Evolutionary conservation across 1,140 invertebrate genomes (phyloP), one percentile per base, ranked within the genome.

Genomic region (Drosophila gunungcola): DNA sequence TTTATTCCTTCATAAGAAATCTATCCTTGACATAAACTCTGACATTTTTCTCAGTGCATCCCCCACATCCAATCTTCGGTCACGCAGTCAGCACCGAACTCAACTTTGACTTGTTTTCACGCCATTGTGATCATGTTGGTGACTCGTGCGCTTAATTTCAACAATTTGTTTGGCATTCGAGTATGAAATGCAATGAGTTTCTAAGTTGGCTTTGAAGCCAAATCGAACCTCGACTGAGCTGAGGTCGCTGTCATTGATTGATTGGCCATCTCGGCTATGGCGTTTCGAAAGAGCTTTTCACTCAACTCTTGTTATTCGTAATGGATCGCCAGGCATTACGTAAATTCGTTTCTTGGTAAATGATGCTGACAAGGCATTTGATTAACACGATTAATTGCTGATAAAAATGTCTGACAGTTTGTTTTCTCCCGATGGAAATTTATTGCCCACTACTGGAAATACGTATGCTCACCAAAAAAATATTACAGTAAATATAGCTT

Each of bases 331-430:
- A 39, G 48, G 54, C 67, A 78, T 58, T 86, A 83, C 83, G 79
- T 86, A 88, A 86, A 46, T 80, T 60, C 73, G 64, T 75, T 82
- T 88, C 68, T 65, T 69, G 73, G 80, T 88, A 88, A 88, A 84
- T 89, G 84, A 89, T 80, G 84, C 84, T 88, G 84, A 88, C 84
- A 88, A 88, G 84, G 85, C 84, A 88, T 88, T 88, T 88, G 84
- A 89, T 88, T 88, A 88, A 88, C 84, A 88, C 84, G 84, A 88
- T 88, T 88, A 88, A 88, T 88, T 88, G 84, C 85, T 84, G 84
- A 88, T 88, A 88, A 88, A 90, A 88, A 78, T 89, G 84, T 88
- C 85, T 84, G 73, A 89, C 84, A 80, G 85, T 83, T 89, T 86
- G 83, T 86, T 82, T 69, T 57, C 46, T 57, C 3, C 36, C n/a